Base-by-base conservation (phyloP, 2,113 vertebrate species). In the Boleophthalmus pectinirostris region DNA sequence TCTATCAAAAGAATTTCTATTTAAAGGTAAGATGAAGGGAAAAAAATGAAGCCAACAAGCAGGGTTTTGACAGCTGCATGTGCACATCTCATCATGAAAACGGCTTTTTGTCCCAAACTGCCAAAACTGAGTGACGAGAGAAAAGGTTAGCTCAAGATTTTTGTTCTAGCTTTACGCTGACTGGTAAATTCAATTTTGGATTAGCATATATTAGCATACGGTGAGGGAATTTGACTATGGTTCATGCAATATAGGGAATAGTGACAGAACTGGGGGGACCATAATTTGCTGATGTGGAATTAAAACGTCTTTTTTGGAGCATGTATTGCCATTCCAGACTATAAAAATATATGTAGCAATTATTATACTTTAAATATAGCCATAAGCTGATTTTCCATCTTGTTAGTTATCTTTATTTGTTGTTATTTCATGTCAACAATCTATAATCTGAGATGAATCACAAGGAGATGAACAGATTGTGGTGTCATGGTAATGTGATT, bases 151-250 rank as follows among this genome's bases (percentile, higher is more conserved):
- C 23, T 75, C 66, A 45, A 75, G 77, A 35, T 67, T 80, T 86
- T 88, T 86, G 66, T 86, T 83, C 71, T 58, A 70, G 68, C 58
- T 85, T 64, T 80, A 75, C 82, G 78, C 57, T 83, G 81, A 82
- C 75, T 77, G 80, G 72, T 81, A 75, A 80, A 82, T 82, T 80
- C 69, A 45, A 43, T 57, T 24, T 29, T 12, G 35, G 75, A 86
- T 87, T 86, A 82, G 82, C 83, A 81, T 85, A 84, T 23, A 77
- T 90, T 88, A 85, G 72, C 72, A 83, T 88, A 60, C 68, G 38
- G 69, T 82, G 75, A 66, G 46, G 35, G 68, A 61, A 77, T 47
- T 72, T 81, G 71, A 76, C 46, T 49, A 46, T 18, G 54, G 58
- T 68, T 21, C 69, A 63, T 16, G 18, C 9, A 81, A 73, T 67